phyloP scores from a whole-genome alignment of 2,113 vertebrate genomes.

The Oryzias celebensis region DNA sequence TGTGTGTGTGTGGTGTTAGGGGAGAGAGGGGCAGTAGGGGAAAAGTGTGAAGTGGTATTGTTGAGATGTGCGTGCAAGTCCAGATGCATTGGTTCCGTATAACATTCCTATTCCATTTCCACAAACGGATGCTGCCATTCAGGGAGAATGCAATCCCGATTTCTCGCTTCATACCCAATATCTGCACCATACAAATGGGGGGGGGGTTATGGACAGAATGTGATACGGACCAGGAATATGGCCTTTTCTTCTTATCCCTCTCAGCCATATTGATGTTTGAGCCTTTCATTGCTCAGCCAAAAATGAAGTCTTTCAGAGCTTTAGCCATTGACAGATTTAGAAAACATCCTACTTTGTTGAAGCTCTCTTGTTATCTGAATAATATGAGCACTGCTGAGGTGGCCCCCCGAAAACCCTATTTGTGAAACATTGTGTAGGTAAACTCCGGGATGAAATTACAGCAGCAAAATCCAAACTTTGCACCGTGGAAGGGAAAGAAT shows the following conservation, averaged over 20 bases:
- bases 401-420: conserved; percentile 46
- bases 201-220: conserved; percentile 53
- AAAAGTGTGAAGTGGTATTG: conserved; percentile 61
- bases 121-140: conserved; percentile 61
- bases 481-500: conserved; percentile 23
- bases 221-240: conserved; percentile 66
- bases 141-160: conserved; percentile 67
- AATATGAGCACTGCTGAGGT: conserved; percentile 68
- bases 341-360: conserved; percentile 70
- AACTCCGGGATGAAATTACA: conserved; percentile 58
- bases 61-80: conserved; percentile 63
- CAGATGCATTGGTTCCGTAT: conserved; percentile 78
- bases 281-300: conserved; percentile 74
- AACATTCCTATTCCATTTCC: conserved; percentile 73
- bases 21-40: conserved; percentile 23
- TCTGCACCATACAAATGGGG: conserved; percentile 71
- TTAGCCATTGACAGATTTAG: conserved; percentile 71
- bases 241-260: conserved; percentile 74
- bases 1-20: conserved; percentile 19
- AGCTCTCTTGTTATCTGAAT: conserved; percentile 70
- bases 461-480: conserved; percentile 31
- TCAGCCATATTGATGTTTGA: conserved; percentile 75
- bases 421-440: conserved; percentile 56
- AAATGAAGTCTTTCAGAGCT: conserved; percentile 72
- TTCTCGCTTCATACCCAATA: conserved; percentile 72